Evolutionary conservation across 2,113 vertebrate species (phyloP), one percentile per base, ranked within the genome.

Genomic region (Sorex araneus): DNA sequence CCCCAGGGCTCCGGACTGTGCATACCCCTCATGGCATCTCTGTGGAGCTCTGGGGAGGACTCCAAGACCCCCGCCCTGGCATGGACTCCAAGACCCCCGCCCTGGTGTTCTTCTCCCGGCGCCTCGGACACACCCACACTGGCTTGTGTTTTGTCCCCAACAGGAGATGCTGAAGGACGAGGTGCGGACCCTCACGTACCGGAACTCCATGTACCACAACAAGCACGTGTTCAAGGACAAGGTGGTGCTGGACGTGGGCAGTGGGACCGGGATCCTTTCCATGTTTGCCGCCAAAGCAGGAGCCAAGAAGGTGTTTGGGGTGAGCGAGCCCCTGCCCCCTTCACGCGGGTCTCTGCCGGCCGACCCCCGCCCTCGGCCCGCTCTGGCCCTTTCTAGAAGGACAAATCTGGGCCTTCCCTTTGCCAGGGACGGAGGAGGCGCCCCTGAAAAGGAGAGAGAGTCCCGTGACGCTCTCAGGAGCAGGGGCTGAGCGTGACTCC

Each of bases 81-180:
- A n/a, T n/a, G 36, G 45, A 6, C 21, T 7, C 47, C 13, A 0
- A 32, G 40, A 18, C 2, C 30, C 25, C 3, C 0, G 6, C 40
- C 21, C 30, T 15, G 34, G 15, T 3, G 25, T 43, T 4, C 1
- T 25, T 19, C 47, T 57, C 19, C 25, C 47, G 45, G 45, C 4
- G 64, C 6, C 30, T n/a, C 23, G 34, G 67, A 18, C 1, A 3
- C 18, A 3, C 0, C 60, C 27, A 89, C 11, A 0, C 1, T 25
- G n/a, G 23, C 27, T 86, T 67, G 83, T 77, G 81, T 76, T 50
- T 86, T 36, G 90, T 69, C 27, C 87, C 84, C 74, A 36, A 66
- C 97, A 99, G 99, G 99, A 99, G 97, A 99, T 99, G 99, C 97
- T 99, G 95, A 99, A 99, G 97, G 99, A 99, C 32, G 99, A 99